A percentile compares a stretch with the other conserved stretches of the same genome.
Evolutionary conservation across 2,797 vertebrate species (phyloP).

Genomic region (Gobionotothen gibberifrons): DNA sequence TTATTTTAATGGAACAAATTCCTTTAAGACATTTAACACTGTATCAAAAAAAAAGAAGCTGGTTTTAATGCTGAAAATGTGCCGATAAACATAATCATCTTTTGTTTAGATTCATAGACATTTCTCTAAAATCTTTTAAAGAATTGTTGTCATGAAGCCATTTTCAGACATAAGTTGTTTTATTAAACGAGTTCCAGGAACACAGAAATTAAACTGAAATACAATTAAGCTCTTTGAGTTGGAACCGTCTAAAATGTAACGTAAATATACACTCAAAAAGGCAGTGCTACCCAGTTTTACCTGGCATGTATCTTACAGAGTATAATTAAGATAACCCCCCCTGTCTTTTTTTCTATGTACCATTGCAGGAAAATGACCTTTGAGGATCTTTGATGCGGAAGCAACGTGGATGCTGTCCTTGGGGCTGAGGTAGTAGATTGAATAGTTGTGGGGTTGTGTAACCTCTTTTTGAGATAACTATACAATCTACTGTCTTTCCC

Average conservation of each 20-base stretch:
- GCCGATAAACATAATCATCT: conserved; percentile 40
- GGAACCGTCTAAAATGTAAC: neutral
- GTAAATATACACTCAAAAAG: neutral
- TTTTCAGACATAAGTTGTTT: conserved; percentile 30
- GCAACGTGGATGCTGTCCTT: conserved; percentile 88
- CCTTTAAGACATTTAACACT: conserved; percentile 14
- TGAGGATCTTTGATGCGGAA: conserved; percentile 56
- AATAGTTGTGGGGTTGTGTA: conserved; percentile 91
- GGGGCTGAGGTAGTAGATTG: conserved; percentile 98
- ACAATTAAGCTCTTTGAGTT: neutral
- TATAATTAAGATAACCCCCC: conserved; percentile 47
- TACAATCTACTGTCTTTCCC: conserved; percentile 98
- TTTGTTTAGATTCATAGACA: conserved; percentile 39
- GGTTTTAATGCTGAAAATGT: conserved; percentile 20
- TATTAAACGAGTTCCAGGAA: conserved; percentile 48
- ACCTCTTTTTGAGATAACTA: conserved; percentile 93
- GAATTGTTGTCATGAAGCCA: conserved; percentile 38
- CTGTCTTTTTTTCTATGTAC: conserved; percentile 56
- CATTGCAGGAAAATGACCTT: conserved; percentile 60
- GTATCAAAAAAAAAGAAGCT: conserved; percentile 4
- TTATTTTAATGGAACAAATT: conserved; percentile 34
- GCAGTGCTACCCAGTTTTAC: neutral
- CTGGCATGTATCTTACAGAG: conserved; percentile 22
- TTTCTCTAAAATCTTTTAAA: conserved; percentile 31
- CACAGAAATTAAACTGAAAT: conserved; percentile 29